These are phyloP conservation scores for Leptogaster cylindrica DNA, from an alignment of 2,888 invertebrate species.

Conservation along the genomic window DNA sequence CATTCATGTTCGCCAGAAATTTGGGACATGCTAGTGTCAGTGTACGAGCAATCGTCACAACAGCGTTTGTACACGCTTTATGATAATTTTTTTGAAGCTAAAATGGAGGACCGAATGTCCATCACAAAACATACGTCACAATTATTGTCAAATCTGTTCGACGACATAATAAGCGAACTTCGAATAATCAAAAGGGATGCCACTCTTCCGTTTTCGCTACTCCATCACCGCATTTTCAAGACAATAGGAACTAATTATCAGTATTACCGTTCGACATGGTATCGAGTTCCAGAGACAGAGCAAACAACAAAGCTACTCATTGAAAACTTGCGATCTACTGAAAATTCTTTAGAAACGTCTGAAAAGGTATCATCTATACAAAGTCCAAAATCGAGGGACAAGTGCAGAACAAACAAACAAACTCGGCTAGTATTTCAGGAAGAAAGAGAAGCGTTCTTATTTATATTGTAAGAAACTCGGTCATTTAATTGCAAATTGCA, in stretches of 20 bases:
- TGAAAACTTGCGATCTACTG: slow-evolving; percentile 15
- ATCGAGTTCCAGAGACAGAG: slow-evolving; percentile 12
- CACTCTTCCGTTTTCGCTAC: background rate
- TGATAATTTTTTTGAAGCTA: background rate
- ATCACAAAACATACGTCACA: slow-evolving; percentile 5
- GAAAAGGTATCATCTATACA: background rate
- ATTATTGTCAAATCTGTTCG: background rate
- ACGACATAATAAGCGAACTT: background rate
- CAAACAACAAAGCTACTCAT: slow-evolving; percentile 10
- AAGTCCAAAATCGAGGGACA: background rate
- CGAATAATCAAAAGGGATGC: background rate
- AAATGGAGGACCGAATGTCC: background rate
- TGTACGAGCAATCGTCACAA: slow-evolving; percentile 5
- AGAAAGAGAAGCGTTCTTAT: slow-evolving; percentile 10
- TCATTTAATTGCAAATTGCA: background rate
- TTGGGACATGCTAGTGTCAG: slow-evolving; percentile 1
- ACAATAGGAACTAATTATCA: slow-evolving; percentile 3
- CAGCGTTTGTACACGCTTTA: slow-evolving; percentile 8
- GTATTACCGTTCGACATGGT: slow-evolving; percentile 21
- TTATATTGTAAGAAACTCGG: slow-evolving; percentile 19
- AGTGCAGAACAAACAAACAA: too few relatives aligned
- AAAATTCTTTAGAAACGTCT: slow-evolving; percentile 9
- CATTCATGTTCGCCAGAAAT: too few relatives aligned
- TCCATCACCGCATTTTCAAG: slow-evolving; percentile 16
- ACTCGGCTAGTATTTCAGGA: background rate